Evolutionary conservation across 1,140 invertebrate genomes (phyloP), one percentile per base, ranked within the genome.

Genomic region (Drosophila cardini): DNA sequence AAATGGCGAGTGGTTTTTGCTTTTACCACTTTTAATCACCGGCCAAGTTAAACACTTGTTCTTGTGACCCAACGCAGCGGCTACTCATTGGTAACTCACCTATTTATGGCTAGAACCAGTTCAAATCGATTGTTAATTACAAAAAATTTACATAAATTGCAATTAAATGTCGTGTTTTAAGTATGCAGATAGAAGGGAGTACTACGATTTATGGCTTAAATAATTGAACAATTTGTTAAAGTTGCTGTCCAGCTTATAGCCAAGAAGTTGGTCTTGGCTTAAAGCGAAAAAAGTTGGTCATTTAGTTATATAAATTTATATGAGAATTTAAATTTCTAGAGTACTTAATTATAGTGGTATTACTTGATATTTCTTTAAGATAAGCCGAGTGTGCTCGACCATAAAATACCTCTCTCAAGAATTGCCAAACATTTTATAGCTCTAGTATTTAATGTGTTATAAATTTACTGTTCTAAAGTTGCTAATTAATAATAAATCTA

Each of bases 11-110:
- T 30, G 76, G 75, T 46, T 55, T 34, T 74, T 60, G 72, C 71
- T 78, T 78, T 83, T 83, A 78, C 71, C 82, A 81, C 78, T 69
- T 67, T 72, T 81, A 52, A 61, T 38, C 30, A 40, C 18, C 26
- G 36, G 58, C 55, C 64, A 73, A 55, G 55, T 55, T 15, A 11
- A 11, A 60, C 65, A 73, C 50, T 73, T 62, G 72, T 70, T 82
- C 69, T 78, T 46, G 36, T 62, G 75, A 71, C 40, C 40, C 50
- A 30, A 56, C 42, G 56, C 65, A 56, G 55, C 18, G 40, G 13
- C 48, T 38, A 16, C 18, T n/a, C 11, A 32, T 53, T 34, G 4
- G 16, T 16, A 45, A 18, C 4, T 16, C 15, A 11, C 26, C 21
- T 45, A 45, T 16, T 45, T 52, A 63, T 32, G 32, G 32, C 2